Percentiles rank a stretch among this genome's conserved stretches.
Evolutionary conservation across 2,113 vertebrate species (phyloP).

Genomic region (Panthera uncia): DNA sequence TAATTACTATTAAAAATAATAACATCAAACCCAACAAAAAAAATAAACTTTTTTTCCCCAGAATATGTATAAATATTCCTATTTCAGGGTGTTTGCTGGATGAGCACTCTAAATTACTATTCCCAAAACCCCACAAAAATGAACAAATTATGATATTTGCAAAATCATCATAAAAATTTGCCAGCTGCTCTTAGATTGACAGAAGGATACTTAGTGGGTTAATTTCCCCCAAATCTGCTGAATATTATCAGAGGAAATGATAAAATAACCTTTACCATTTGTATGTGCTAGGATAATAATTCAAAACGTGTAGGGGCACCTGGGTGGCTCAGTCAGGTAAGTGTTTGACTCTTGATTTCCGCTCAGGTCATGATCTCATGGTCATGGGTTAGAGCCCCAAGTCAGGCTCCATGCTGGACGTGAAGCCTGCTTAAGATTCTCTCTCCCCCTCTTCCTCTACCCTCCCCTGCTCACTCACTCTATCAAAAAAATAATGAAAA

Average conservation of each 20-base stretch:
- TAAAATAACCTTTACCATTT: conserved; percentile 28
- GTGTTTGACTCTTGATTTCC: no score
- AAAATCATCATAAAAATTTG: background rate
- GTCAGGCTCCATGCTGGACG: no score
- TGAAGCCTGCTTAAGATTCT: no score
- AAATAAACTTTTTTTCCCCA: background rate
- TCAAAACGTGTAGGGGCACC: background rate
- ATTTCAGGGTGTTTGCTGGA: background rate
- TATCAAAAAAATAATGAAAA: no score
- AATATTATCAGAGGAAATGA: conserved; percentile 20
- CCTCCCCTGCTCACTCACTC: no score
- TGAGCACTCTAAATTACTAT: background rate
- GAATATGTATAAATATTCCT: background rate
- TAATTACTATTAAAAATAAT: background rate
- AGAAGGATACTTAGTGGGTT: background rate
- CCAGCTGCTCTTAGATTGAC: background rate
- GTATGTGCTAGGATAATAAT: background rate
- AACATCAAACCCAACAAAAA: background rate
- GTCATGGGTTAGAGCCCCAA: no score
- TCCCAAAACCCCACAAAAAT: background rate
- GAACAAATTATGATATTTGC: background rate
- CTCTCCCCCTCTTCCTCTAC: no score
- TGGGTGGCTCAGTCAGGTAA: no score
- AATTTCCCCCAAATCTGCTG: background rate
- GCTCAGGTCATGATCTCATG: no score